Evolutionary conservation across 1,140 invertebrate genomes (phyloP).

Genomic region (Centruroides sculpturatus): DNA sequence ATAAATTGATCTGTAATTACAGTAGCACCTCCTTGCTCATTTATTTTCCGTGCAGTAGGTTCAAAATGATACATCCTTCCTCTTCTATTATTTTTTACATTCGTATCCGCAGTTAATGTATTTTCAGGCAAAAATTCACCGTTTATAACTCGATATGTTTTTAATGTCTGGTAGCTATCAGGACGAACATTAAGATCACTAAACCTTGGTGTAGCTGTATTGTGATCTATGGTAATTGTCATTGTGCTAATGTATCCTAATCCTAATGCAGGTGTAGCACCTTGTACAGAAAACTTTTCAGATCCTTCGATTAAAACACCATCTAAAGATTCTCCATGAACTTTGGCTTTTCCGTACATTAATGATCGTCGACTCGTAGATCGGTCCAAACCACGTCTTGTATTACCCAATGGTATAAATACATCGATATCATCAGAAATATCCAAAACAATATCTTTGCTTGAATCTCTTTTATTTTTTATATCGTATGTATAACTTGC

Average conservation of each 20-base stretch:
- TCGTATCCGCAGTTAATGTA: neutral
- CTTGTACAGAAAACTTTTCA: slow-evolving; percentile 15
- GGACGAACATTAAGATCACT: too few relatives aligned
- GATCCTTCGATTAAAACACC: slow-evolving; percentile 25
- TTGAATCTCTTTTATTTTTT: slow-evolving; percentile 15
- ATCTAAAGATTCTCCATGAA: slow-evolving; percentile 21
- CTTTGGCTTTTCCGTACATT: slow-evolving; percentile 14
- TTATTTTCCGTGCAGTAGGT: slow-evolving; percentile 12
- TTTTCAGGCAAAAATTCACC: too few relatives aligned
- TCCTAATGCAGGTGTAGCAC: slow-evolving; percentile 7
- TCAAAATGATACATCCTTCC: slow-evolving; percentile 16
- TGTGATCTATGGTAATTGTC: neutral
- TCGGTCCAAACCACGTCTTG: neutral
- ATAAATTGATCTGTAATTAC: slow-evolving; percentile 11
- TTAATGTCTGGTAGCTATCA: too few relatives aligned
- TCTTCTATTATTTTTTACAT: slow-evolving; percentile 6
- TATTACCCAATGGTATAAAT: slow-evolving; percentile 16
- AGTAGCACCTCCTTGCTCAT: neutral
- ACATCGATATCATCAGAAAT: slow-evolving; percentile 22
- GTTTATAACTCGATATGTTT: too few relatives aligned
- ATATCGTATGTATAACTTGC: slow-evolving; percentile 14
- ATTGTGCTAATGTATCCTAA: neutral
- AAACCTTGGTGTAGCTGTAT: too few relatives aligned
- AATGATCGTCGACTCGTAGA: slow-evolving; percentile 8
- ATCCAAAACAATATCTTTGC: slow-evolving; percentile 20